Conservation (phyloP, 1,140 invertebrate genomes). For the Bombus superbus region DNA sequence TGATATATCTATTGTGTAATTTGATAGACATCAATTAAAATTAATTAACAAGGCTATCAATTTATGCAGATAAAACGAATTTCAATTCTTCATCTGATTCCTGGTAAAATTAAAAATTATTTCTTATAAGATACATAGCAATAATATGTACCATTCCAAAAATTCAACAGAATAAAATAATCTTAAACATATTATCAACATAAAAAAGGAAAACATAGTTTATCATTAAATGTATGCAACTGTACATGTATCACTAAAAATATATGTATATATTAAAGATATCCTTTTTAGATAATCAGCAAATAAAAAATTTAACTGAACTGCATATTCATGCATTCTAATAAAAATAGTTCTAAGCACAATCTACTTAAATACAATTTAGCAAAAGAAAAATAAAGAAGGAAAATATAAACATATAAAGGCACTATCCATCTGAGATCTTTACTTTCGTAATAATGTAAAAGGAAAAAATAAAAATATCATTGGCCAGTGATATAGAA, state of each 20-base stretch:
- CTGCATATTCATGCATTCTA: conserved; percentile 61
- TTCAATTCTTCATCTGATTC: conserved; percentile 67
- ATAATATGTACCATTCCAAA: conserved; percentile 47
- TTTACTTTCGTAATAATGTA: conserved; percentile 25
- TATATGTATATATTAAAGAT: conserved; percentile 39
- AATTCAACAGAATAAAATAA: conserved; percentile 52
- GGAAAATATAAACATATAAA: conserved; percentile 58
- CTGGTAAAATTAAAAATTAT: conserved; percentile 65
- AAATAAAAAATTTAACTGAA: conserved; percentile 41
- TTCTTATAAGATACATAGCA: conserved; percentile 38
- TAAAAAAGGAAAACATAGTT: conserved; percentile 35
- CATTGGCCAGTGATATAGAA: neutral
- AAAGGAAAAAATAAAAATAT: conserved; percentile 17
- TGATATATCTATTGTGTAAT: conserved; percentile 52
- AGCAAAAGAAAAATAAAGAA: conserved; percentile 38
- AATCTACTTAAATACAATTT: conserved; percentile 56
- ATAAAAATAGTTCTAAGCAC: conserved; percentile 61
- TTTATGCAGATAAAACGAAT: conserved; percentile 57
- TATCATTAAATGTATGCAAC: conserved; percentile 41
- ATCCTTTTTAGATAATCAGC: conserved; percentile 25
- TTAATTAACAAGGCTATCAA: conserved; percentile 21
- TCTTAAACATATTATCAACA: conserved; percentile 45
- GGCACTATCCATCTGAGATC: conserved; percentile 65
- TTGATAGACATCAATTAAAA: conserved; percentile 51
- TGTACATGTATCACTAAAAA: conserved; percentile 48